Evolutionary conservation across 37 sponge, comb jelly and placozoan genomes (phyloP).

Genomic region (Agelas oroides): DNA sequence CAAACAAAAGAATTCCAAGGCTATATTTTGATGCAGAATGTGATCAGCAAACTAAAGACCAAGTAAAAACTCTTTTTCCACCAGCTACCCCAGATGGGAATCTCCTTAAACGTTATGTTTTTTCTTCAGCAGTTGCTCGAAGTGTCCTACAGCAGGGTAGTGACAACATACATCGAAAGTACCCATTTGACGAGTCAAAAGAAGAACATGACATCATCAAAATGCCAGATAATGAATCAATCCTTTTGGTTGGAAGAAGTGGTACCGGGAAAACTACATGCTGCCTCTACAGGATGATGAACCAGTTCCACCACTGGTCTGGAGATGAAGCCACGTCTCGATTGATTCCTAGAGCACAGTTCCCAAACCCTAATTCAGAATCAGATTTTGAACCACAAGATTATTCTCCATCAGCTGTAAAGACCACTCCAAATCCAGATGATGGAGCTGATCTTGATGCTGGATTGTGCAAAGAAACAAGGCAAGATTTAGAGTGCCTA

Average conservation of each 20-base stretch:
- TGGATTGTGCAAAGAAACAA: neutral
- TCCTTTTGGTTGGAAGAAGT: constrained; percentile 74
- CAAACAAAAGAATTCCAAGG: neutral
- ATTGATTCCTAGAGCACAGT: too few relatives aligned
- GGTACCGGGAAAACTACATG: constrained; percentile 82
- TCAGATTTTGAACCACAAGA: neutral
- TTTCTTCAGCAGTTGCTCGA: constrained; percentile 51
- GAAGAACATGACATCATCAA: constrained; percentile 77
- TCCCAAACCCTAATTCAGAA: neutral
- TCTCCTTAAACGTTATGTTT: constrained; percentile 59
- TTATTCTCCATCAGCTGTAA: neutral
- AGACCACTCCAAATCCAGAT: neutral
- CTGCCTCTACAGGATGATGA: constrained; percentile 77
- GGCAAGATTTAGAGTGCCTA: constrained; percentile 25
- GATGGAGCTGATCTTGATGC: neutral
- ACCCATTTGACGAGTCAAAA: constrained; percentile 67
- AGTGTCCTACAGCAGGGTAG: constrained; percentile 26
- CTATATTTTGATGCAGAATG: neutral
- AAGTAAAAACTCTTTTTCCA: constrained; percentile 18
- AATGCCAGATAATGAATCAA: constrained; percentile 10
- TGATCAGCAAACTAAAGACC: neutral
- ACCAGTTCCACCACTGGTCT: constrained; percentile 60
- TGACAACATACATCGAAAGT: constrained; percentile 29
- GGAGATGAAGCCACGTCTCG: neutral
- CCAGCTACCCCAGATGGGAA: constrained; percentile 51